Evolutionary conservation across 2,888 invertebrate species (phyloP).

Genomic region (Temnothorax unifasciatus): DNA sequence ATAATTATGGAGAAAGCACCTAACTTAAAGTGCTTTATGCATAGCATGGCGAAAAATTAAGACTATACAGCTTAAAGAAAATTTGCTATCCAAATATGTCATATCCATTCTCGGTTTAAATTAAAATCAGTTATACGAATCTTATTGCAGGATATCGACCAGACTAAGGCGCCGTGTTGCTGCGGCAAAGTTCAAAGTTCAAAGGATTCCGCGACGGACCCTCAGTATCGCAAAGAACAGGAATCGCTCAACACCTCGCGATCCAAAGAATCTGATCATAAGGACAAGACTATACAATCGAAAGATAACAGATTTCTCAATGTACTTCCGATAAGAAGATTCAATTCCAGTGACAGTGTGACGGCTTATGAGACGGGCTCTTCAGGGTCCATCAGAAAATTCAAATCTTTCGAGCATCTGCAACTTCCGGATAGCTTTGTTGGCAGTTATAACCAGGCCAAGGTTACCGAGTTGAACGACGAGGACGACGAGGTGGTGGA

Average conservation of each 20-base stretch:
- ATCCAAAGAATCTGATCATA: not conserved
- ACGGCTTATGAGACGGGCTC: conserved; percentile 47
- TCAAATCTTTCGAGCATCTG: conserved; percentile 74
- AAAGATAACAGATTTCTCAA: not conserved
- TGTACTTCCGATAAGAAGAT: conserved; percentile 62
- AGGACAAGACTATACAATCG: not conserved
- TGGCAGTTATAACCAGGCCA: conserved; percentile 72
- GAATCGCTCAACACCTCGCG: not conserved
- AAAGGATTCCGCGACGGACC: conserved; percentile 37
- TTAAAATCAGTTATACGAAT: conserved; percentile 27
- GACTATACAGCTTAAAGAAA: not conserved
- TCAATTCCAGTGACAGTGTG: conserved; percentile 72
- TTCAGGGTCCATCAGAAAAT: conserved; percentile 63
- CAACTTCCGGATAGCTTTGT: conserved; percentile 53
- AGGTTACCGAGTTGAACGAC: conserved; percentile 75
- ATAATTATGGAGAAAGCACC: not conserved
- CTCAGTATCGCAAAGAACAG: conserved; percentile 9
- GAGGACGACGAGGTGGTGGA: conserved; percentile 70
- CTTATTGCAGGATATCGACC: conserved; percentile 70
- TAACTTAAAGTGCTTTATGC: not conserved
- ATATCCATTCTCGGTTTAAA: not conserved
- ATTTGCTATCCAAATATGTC: not conserved
- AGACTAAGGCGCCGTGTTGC: conserved; percentile 64
- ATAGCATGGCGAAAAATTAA: not conserved
- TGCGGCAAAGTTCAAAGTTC: conserved; percentile 65